A percentile compares a stretch with the other conserved stretches of the same genome.
phyloP scores from a whole-genome alignment of 2,113 vertebrate genomes.

The Merops nubicus region DNA sequence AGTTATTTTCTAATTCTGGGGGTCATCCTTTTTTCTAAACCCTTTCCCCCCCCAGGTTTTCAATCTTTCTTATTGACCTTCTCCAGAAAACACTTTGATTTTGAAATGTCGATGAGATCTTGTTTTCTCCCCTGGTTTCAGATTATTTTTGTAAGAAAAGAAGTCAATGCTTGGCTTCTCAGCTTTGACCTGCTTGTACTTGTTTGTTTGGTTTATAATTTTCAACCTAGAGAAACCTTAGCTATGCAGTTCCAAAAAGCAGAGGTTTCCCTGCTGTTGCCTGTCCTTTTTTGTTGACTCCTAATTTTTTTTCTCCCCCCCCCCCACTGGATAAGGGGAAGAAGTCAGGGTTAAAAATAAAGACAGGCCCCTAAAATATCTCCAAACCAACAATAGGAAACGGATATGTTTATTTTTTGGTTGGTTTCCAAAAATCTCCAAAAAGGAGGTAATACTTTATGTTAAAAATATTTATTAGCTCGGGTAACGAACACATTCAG shows the following conservation, averaged over 20 bases:
- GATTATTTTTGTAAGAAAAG: background rate
- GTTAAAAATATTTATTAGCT: conserved; percentile 44
- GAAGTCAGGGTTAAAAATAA: conserved; percentile 40
- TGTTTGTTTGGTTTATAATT: background rate
- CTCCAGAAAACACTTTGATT: background rate
- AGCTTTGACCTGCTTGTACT: background rate
- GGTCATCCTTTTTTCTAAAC: background rate
- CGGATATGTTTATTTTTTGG: conserved; percentile 7
- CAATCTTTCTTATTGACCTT: background rate
- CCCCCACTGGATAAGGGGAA: background rate
- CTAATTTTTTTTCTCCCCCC: background rate
- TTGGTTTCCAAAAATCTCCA: conserved; percentile 30
- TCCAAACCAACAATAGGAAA: conserved; percentile 46
- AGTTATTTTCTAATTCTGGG: background rate
- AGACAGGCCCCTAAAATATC: conserved; percentile 32
- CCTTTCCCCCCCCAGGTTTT: background rate
- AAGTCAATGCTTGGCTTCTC: background rate
- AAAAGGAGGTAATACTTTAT: conserved; percentile 29
- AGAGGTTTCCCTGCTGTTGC: background rate
- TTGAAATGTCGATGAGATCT: background rate
- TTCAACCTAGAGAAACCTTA: background rate
- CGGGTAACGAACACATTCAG: background rate
- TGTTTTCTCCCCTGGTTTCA: background rate
- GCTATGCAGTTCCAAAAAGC: background rate
- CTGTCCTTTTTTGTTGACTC: background rate